Conservation (phyloP, 2,888 invertebrate species). For the Andrena camellia region DNA sequence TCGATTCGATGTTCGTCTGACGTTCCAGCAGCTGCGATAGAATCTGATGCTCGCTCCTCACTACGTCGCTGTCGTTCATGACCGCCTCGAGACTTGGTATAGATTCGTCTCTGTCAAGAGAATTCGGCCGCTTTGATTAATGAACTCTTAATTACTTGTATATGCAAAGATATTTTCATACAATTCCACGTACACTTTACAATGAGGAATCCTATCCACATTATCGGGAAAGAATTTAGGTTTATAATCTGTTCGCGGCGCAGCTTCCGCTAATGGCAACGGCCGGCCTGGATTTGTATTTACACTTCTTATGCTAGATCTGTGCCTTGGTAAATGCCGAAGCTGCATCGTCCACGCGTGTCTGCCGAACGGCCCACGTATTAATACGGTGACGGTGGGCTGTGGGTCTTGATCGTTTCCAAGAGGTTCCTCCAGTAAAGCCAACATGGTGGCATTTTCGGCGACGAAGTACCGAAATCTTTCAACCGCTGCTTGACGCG, state of each 20-base stretch:
- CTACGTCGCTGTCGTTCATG: constrained; percentile 86
- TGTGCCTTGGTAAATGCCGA: constrained; percentile 94
- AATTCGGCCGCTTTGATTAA: neutral
- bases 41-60: constrained; percentile 88
- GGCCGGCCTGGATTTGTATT: constrained; percentile 90
- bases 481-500: constrained; percentile 88
- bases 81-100: constrained; percentile 95
- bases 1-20: constrained; percentile 87
- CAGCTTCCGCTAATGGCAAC: constrained; percentile 90
- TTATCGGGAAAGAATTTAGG: constrained; percentile 93
- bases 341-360: constrained; percentile 97
- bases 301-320: constrained; percentile 89
- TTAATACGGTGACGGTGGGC: constrained; percentile 95
- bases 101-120: constrained; percentile 91
- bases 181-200: constrained; percentile 89
- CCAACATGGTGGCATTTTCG: constrained; percentile 95
- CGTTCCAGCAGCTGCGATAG: constrained; percentile 91
- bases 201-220: constrained; percentile 92
- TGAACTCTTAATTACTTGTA: neutral
- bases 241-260: constrained; percentile 89
- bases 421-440: constrained; percentile 95
- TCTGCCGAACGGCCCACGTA: constrained; percentile 97
- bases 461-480: constrained; percentile 95
- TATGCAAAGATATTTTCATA: neutral
- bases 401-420: constrained; percentile 97